A percentile compares a stretch with the other conserved stretches of the same genome.
These are phyloP conservation scores for Eulemur mongoz DNA, from an alignment of 2,797 vertebrate genomes.

Conservation along the genomic window DNA sequence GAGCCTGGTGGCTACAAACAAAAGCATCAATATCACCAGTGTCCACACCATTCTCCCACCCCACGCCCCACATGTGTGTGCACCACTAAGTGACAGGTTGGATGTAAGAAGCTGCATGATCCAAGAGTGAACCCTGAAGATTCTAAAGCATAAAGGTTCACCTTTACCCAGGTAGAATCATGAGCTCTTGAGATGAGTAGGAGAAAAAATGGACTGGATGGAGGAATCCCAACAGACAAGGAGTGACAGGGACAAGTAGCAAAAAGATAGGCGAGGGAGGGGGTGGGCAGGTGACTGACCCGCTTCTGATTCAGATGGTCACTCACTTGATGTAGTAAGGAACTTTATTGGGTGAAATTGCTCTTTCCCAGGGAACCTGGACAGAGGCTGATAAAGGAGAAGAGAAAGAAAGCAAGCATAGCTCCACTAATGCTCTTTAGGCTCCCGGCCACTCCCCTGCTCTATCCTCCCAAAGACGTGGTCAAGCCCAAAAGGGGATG, in stretches of 20 bases:
- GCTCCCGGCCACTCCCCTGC: not conserved
- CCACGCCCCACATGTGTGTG: not conserved
- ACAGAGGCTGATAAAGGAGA: constrained; percentile 92
- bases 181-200: constrained; percentile 41
- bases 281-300: not conserved
- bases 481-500: not conserved
- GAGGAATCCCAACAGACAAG: constrained; percentile 27
- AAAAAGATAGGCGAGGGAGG: not conserved
- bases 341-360: constrained; percentile 99
- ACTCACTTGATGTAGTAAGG: constrained; percentile 99
- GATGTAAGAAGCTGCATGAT: constrained; percentile 11
- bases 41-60: not conserved
- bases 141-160: constrained; percentile 36
- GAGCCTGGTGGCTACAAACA: constrained; percentile 94
- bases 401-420: constrained; percentile 40
- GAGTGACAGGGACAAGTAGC: not conserved
- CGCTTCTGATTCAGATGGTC: constrained; percentile 7
- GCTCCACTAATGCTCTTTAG: constrained; percentile 3
- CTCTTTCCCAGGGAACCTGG: constrained; percentile 98
- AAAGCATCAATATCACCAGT: constrained; percentile 52
- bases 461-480: not conserved
- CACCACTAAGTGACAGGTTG: not conserved
- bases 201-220: constrained; percentile 11
- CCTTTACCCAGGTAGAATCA: constrained; percentile 20
- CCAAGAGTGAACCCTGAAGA: constrained; percentile 3